Percentiles rank a stretch among this genome's conserved stretches.
Conservation (phyloP, 2,888 invertebrate species). For the Anoncus sp. region DNA sequence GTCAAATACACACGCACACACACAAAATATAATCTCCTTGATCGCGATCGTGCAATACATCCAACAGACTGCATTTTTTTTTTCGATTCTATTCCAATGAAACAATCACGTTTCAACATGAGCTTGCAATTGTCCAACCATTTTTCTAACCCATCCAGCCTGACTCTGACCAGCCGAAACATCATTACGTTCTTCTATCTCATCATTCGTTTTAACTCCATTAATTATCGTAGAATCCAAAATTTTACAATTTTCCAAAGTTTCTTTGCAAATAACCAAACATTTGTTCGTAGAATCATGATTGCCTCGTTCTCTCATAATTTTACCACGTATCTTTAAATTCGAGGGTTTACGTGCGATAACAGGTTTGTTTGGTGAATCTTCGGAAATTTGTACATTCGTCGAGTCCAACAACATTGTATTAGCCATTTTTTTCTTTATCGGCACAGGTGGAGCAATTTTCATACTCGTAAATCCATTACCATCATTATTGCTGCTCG, state of each 20-base stretch:
- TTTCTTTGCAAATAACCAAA: too few species aligned
- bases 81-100: neutral
- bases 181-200: conserved; percentile 74
- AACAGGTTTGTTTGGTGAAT: conserved; percentile 67
- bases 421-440: conserved; percentile 71
- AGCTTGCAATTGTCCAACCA: conserved; percentile 80
- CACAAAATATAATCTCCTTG: too few species aligned
- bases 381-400: neutral
- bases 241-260: too few species aligned
- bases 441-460: conserved; percentile 76
- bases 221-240: too few species aligned
- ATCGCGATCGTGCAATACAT: conserved; percentile 6
- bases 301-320: neutral
- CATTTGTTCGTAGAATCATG: too few species aligned
- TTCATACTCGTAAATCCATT: conserved; percentile 55
- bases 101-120: conserved; percentile 76
- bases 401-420: too few species aligned
- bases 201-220: too few species aligned
- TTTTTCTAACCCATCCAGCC: conserved; percentile 81
- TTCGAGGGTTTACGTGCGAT: conserved; percentile 77
- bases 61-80: neutral
- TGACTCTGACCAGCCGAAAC: conserved; percentile 81
- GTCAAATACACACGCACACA: neutral
- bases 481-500: conserved; percentile 37
- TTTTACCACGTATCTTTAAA: conserved; percentile 68